Conservation (phyloP, 2,888 invertebrate species). For the Latheticus oryzae region DNA sequence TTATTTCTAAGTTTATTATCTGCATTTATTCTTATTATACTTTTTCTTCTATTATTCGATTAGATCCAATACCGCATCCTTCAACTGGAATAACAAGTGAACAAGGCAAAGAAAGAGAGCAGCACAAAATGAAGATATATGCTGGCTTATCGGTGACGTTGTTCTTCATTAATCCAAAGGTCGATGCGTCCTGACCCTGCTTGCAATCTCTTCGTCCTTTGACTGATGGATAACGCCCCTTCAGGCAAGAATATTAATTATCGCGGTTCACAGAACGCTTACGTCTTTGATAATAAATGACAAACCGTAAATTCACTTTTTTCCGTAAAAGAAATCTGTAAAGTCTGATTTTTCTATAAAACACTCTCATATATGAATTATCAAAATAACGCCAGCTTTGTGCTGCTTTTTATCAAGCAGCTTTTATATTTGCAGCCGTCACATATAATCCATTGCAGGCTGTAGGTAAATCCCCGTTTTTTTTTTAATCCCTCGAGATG, state of each 20-base stretch:
- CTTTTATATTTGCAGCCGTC: too few relatives aligned
- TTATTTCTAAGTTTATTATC: too few relatives aligned
- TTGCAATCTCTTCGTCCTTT: slow-evolving; percentile 40
- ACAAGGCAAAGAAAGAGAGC: slow-evolving; percentile 32
- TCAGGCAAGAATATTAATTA: slow-evolving; percentile 55
- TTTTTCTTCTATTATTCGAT: too few relatives aligned
- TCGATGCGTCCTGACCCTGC: slow-evolving; percentile 44
- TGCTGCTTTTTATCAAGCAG: too few relatives aligned
- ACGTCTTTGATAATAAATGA: slow-evolving; percentile 52
- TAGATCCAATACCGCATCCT: too few relatives aligned
- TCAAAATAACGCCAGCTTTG: too few relatives aligned
- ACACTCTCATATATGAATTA: too few relatives aligned
- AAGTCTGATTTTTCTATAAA: too few relatives aligned
- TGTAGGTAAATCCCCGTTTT: not conserved
- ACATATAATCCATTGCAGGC: too few relatives aligned
- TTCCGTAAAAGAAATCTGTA: slow-evolving; percentile 31
- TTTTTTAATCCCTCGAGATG: not conserved
- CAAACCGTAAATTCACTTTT: slow-evolving; percentile 52
- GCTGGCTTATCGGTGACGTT: slow-evolving; percentile 49
- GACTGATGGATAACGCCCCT: slow-evolving; percentile 48
- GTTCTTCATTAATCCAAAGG: slow-evolving; percentile 51
- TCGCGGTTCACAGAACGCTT: slow-evolving; percentile 48
- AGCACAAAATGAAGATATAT: slow-evolving; percentile 51
- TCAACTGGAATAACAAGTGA: slow-evolving; percentile 14
- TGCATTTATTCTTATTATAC: too few relatives aligned